phyloP scores from a whole-genome alignment of 2,113 vertebrate species.

The Apteryx owenii region DNA sequence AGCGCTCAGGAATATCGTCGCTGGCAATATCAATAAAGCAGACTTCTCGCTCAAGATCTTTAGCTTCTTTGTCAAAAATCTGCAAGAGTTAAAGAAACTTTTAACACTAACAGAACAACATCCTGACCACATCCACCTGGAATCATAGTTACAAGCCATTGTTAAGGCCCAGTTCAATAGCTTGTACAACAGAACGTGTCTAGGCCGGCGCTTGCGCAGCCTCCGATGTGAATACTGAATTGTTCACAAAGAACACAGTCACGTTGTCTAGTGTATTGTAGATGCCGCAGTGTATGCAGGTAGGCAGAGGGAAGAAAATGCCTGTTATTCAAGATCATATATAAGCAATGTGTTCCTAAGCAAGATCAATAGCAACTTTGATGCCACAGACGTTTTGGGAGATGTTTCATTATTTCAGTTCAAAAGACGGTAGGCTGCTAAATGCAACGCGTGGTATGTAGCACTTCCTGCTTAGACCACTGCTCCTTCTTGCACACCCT shows the following conservation, averaged over 20 bases:
- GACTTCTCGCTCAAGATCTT: constrained; percentile 93
- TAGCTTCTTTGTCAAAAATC: constrained; percentile 95
- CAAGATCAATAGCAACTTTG: not conserved
- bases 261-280: not conserved
- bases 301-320: not conserved
- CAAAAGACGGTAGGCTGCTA: not conserved
- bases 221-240: not conserved
- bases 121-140: not conserved
- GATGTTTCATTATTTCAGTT: not conserved
- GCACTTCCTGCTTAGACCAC: not conserved
- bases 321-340: not conserved
- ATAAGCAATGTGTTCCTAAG: not conserved
- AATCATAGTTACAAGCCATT: not conserved
- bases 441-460: not conserved
- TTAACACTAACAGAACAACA: not conserved
- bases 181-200: not conserved
- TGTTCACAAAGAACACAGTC: not conserved
- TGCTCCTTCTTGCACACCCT: not conserved
- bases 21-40: constrained; percentile 97
- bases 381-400: not conserved
- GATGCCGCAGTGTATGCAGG: not conserved
- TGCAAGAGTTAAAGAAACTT: constrained; percentile 71
- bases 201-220: not conserved
- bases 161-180: not conserved
- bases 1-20: constrained; percentile 96